Base-by-base conservation (phyloP, 30 jellyfish, hydroid and myxozoan species). In the Aurelia coerulea region DNA sequence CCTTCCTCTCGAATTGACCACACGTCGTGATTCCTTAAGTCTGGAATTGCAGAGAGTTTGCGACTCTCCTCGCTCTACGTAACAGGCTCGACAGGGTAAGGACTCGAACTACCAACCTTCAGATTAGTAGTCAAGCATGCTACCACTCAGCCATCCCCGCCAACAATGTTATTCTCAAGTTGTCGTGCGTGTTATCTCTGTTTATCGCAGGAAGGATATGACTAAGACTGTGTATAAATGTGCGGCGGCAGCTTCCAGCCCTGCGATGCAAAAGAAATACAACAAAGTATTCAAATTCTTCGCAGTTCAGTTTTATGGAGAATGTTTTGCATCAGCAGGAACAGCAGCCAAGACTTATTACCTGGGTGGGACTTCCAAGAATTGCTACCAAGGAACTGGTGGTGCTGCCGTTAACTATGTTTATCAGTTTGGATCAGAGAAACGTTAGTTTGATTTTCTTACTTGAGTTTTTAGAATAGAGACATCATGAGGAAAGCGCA, bases 261-360 rank as follows among this genome's bases (percentile, higher is more conserved):
- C 32, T 52, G 84, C 39, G n/a, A 53, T 39, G 5, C 73, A 53
- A 75, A 81, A 88, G 50, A 84, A 74, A 42, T 76, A 37, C 65
- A 29, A 76, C 50, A 71, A 34, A 10, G 59, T 75, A 32, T 92
- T 78, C 56, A 73, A 58, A 50, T 86, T 68, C 73, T 92, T 86
- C 42, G 85, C 97, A 0, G 29, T 83, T 34, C 98, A 92, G 60
- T 86, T 79, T 78, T 75, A 74, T 49, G 97, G 97, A 8, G 98
- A 92, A 65, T 92, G 98, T 65, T 92, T 97, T 97, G 98, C 90
- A 9, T 97, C 97, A 12, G 89, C 59, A 4, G 86, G 37, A 37
- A 0, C 85, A 14, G 91, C 71, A 39, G 84, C 95, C 5, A 69
- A 66, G 33, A 74, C 91, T 10, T 92, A 80, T 74, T 87, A 84